Base-by-base conservation (phyloP, 2,888 invertebrate genomes). In the Athalia cordata region DNA sequence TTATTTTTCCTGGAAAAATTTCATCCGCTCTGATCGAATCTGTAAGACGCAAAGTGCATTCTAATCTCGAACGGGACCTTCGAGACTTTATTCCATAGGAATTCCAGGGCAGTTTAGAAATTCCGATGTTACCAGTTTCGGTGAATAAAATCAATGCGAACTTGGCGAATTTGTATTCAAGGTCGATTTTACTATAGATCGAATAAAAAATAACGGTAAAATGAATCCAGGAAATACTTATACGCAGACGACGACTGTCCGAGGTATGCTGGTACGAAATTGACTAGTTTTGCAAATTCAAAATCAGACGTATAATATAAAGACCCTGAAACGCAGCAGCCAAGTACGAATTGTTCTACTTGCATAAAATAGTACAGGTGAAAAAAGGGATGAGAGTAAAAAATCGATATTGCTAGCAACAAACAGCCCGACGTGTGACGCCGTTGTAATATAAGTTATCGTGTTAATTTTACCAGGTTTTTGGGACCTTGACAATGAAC, bases 181-280 rank as follows among this genome's bases (percentile, higher is more conserved):
- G 49, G 49, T 66, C 49, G 15, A 66, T 49, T 49, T 47, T 13
- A 15, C 49, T 13, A 2, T 66, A 64, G 45, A 13, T 66, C 47
- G 49, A 47, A 9, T 13, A 66, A 13, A 15, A 66, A 66, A 15
- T 66, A 66, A 66, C 66, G 66, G 66, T 66, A 49, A 49, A 65
- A 49, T 13, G 49, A 65, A 65, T 66, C 13, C 9, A 49, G 13
- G 11, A 66, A 66, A 13, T 3, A 13, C 13, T 66, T 66, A 47
- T 47, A 55, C 15, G 45, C 4, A 7, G 15, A 3, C 13, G 5
- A 3, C 11, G 1, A 7, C 29, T 29, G 9, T 50, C 67, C 5
- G 11, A 29, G 6, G 5, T 68, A 15, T 15, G 7, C 43, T 7
- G 29, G 6, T 50, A 66, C 5, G 45, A 68, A 4, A 3, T 15